These are phyloP conservation scores for Acrocephalus scirpaceus DNA, from an alignment of 2,797 vertebrate genomes.

Conservation along the genomic window DNA sequence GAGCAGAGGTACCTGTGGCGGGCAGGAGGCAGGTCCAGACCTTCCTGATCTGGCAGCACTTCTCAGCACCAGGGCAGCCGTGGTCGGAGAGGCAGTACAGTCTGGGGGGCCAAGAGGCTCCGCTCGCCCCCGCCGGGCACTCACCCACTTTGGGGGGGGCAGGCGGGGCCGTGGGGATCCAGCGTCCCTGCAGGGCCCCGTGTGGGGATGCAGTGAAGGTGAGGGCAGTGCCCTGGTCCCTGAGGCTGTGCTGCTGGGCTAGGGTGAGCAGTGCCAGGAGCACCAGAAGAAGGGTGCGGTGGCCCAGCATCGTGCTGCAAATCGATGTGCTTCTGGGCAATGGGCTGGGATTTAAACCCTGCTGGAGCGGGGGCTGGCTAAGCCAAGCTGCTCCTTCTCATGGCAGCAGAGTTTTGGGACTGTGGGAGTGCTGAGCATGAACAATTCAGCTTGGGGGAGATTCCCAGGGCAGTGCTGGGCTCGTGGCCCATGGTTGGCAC, in stretches of 20 bases:
- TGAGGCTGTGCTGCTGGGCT: neutral
- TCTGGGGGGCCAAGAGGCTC: too few relatives aligned
- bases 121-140: rapidly evolving
- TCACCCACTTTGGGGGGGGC: neutral
- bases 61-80: slow-evolving; percentile 16
- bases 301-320: neutral
- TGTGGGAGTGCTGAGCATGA: neutral
- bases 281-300: neutral
- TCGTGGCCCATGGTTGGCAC: rapidly evolving
- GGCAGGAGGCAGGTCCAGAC: slow-evolving; percentile 37
- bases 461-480: neutral
- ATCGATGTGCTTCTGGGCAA: neutral
- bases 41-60: neutral
- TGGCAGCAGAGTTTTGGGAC: rapidly evolving
- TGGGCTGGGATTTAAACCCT: slow-evolving; percentile 18
- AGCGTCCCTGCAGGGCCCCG: rapidly evolving
- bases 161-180: neutral
- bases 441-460: slow-evolving; percentile 21
- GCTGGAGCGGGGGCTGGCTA: neutral
- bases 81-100: slow-evolving; percentile 28
- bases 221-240: neutral
- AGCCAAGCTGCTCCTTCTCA: neutral
- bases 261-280: neutral
- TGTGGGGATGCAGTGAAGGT: rapidly evolving
- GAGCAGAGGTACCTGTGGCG: neutral